Evolutionary conservation across 30 jellyfish, hydroid and myxozoan genomes (phyloP), one percentile per base, ranked within the genome.

Genomic region (Aurelia sp.): DNA sequence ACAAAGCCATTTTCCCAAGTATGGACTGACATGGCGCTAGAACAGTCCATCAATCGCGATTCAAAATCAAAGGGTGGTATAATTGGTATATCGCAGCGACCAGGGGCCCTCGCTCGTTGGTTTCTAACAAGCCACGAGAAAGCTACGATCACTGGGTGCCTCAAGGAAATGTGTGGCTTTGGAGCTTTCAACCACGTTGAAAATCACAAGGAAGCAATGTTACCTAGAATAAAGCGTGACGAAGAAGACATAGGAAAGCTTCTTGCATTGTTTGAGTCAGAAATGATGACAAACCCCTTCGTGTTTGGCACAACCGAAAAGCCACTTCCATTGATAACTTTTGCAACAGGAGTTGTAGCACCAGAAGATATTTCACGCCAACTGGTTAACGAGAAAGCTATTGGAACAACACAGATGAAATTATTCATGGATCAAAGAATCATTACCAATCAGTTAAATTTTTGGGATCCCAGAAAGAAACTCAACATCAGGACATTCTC

Each of bases 1-100:
- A n/a, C 35, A 13, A 71, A 37, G 33, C 66, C 82, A 11, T 71
- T 71, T 23, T 2, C 76, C 48, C 76, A 65, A 23, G 76, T 65
- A 65, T 65, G 47, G 47, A 65, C 76, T 16, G 76, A 65, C 76
- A 65, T 65, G 76, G 76, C 76, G 13, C 76, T 65, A 16, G 76
- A 18, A 65, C 76, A 65, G 76, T 65, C 76, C 8, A 65, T 65
- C 31, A 65, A 65, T 65, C 41, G 41, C 31, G 76, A 65, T 23
- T 65, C 76, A n/a, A 6, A 65, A 23, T 65, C 76, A 6, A 65
- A 65, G 41, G 76, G 76, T 65, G 76, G 76, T 16, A 65, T 65
- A 17, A 65, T 65, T 65, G 76, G 76, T 65, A 65, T 65, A 3
- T 65, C 76, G 8, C 76, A 23, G 41, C 31, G 41, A 17, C 76